Base-by-base conservation (phyloP, 2,888 invertebrate species). In the Sepioteuthis lessoniana region DNA sequence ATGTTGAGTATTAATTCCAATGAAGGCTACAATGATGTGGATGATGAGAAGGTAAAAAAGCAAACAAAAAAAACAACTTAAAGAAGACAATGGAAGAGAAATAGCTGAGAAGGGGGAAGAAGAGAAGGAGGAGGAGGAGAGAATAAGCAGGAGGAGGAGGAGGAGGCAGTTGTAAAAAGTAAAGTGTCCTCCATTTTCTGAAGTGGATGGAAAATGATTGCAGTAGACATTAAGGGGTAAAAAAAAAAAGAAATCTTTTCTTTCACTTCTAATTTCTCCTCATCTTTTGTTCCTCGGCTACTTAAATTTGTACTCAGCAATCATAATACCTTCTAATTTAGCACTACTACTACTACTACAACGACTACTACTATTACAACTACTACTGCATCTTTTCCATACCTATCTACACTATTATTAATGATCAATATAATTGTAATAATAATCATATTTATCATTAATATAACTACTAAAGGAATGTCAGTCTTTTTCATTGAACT, bases 281-380 rank as follows among this genome's bases (percentile, higher is more conserved):
- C 35, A n/a, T 76, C 76, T n/a, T 76, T 76, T 19, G 60, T 60
- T 31, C 35, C 16, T n/a, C 76, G n/a, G n/a, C 19, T 35, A 76
- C 76, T 76, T 76, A 76, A 76, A 76, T 13, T 76, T 76, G 35
- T 76, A 35, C 76, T 76, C 76, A n/a, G 35, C n/a, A 76, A n/a
- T n/a, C n/a, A 76, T n/a, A 35, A 76, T 76, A 76, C 76, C 76
- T 76, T 76, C 76, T 76, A 76, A 76, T 76, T 76, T 76, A 35
- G n/a, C n/a, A 76, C 76, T 76, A n/a, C 76, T n/a, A 16, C 76
- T n/a, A n/a, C 76, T 16, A n/a, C 76, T 16, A n/a, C 31, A 0
- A 50, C 16, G 10, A 50, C 16, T 50, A 50, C 31, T n/a, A 76
- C n/a, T 19, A 76, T n/a, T n/a, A n/a, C 8, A n/a, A n/a, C 42